These are phyloP conservation scores for Oithona nana DNA, from an alignment of 2,888 invertebrate genomes.

Conservation along the genomic window DNA sequence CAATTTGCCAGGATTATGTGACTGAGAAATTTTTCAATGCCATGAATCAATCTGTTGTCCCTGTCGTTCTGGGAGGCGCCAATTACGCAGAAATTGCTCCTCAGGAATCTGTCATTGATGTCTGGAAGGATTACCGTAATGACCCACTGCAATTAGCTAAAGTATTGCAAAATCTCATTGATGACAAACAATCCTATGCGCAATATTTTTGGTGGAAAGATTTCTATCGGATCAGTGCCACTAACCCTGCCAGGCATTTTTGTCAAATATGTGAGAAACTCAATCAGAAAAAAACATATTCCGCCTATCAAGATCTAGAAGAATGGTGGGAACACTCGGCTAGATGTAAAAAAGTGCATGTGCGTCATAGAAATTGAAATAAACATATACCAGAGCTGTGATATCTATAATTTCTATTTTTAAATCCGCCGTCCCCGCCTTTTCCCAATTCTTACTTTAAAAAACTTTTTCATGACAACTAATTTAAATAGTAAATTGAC, in stretches of 20 bases:
- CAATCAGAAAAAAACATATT: neutral
- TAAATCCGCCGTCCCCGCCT: too few species aligned
- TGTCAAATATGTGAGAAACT: slow-evolving; percentile 10
- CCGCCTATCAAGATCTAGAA: slow-evolving; percentile 1
- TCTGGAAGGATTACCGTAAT: slow-evolving; percentile 24
- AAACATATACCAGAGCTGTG: too few species aligned
- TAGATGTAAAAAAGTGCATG: slow-evolving; percentile 1
- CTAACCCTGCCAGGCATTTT: neutral
- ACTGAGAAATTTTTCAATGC: slow-evolving; percentile 21
- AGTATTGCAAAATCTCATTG: slow-evolving; percentile 25
- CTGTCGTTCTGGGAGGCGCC: slow-evolving; percentile 21
- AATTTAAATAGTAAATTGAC: too few species aligned
- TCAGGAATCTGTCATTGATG: slow-evolving; percentile 26
- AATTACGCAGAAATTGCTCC: slow-evolving; percentile 24
- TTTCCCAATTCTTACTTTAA: too few species aligned
- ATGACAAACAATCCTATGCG: slow-evolving; percentile 26
- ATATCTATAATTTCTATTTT: too few species aligned
- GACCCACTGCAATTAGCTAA: slow-evolving; percentile 23
- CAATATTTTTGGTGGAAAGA: slow-evolving; percentile 27
- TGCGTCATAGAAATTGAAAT: too few species aligned
- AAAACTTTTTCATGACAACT: too few species aligned
- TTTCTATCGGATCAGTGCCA: neutral
- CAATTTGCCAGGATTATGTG: slow-evolving; percentile 20
- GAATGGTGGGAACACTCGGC: slow-evolving; percentile 14
- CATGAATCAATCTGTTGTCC: slow-evolving; percentile 19